Evolutionary conservation across 2,797 vertebrate genomes (phyloP), one percentile per base, ranked within the genome.

Genomic region (Netta rufina): DNA sequence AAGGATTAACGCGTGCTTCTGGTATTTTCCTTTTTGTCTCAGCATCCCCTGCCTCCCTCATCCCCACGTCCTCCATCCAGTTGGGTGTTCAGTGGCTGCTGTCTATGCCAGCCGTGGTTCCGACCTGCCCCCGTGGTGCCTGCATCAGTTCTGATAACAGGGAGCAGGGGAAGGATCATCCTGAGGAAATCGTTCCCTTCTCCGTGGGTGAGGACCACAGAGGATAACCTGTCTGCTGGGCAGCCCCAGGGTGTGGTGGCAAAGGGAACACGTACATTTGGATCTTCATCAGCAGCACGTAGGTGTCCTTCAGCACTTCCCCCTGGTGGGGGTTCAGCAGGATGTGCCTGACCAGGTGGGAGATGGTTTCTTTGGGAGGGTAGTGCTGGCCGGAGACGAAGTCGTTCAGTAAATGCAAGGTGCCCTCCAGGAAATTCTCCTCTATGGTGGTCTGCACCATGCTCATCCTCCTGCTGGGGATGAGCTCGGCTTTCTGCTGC

Each of bases 231-330:
- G 79, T 47, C 53, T 3, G 5, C 49, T 80, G 33, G 49, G 32
- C 49, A 79, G 53, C n/a, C 70, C 32, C 13, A 62, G 14, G 30
- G 16, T 64, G 67, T 7, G 0, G 1, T 18, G 13, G 62, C 58
- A 58, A 62, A 72, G 53, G 33, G 16, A 87, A 77, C 66, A 96
- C 98, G 36, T 97, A 99, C 99, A 98, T 98, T 94, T 99, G 99
- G 76, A 99, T 98, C 96, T 98, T 99, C 98, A 99, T 98, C 66
- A 99, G 97, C 70, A 99, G 97, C 89, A 97, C 98, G 96, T 98
- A 99, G 91, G 98, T 98, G 88, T 99, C 98, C 92, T 98, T 96
- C 33, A 98, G 97, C 58, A 98, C 92, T 47, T 98, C 97, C 62
- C 90, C 84, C 70, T 97, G 96, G 8, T 98, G 97, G 2, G 93